Evolutionary conservation across 2,113 vertebrate genomes (phyloP), one percentile per base, ranked within the genome.

Genomic region (Hemiscyllium ocellatum): DNA sequence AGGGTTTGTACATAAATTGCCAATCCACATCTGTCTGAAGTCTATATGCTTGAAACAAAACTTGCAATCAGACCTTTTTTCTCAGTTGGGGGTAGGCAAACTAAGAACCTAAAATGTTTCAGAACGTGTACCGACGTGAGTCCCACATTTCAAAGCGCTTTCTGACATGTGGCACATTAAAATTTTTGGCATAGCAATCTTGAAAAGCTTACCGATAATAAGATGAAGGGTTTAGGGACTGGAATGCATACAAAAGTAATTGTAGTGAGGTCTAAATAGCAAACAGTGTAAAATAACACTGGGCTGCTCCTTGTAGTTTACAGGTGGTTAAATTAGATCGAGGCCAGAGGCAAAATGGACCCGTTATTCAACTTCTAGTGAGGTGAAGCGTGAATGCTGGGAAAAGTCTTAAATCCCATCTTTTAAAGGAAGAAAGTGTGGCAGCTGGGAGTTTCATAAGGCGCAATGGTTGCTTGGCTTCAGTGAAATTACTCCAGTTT

Each of bases 1-100:
- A 97, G 97, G 98, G 98, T 98, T 98, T 98, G 97, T 98, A 98
- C 97, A 98, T 98, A 98, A 98, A 98, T 98, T 42, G 98, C 98
- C 97, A 80, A 96, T 97, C 96, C 97, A 95, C 68, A 97, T 97
- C 96, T 97, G 96, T 96, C 96, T 97, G 97, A 97, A 97, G 96
- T 97, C 97, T 98, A 98, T 97, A 97, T 97, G 97, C 97, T 98
- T 98, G 97, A 97, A 97, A 97, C 96, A 97, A 97, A 97, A 97
- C 97, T 97, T 95, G 97, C 97, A 98, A 61, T 33, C 20, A 95
- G 47, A 50, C 26, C 47, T 50, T 95, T 72, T 72, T 72, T 72
- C 68, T 95, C 26, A 95, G 69, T 68, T 50, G 68, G 72, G 78
- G 76, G 78, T 26, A 24, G 29, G 56, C 70, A 65, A 85, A 42